Percentiles rank a stretch among this genome's conserved stretches.
These are phyloP conservation scores for Cataglyphis rosenhaueri DNA, from an alignment of 2,888 invertebrate species.

Conservation along the genomic window DNA sequence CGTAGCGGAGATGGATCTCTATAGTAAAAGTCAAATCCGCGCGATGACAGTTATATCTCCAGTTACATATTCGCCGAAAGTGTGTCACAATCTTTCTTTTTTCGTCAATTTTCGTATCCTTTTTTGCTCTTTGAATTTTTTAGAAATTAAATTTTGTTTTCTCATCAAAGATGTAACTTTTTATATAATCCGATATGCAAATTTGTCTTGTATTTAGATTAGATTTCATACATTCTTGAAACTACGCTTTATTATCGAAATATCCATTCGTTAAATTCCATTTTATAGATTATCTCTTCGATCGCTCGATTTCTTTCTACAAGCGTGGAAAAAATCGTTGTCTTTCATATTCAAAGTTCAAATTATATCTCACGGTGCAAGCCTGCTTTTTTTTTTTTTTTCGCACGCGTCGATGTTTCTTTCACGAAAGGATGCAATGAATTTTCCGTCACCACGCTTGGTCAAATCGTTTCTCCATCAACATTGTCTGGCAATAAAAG, in stretches of 20 bases:
- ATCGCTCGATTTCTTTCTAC: slow-evolving; percentile 27
- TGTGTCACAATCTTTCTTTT: slow-evolving; percentile 1
- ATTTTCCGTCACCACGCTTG: slow-evolving; percentile 62
- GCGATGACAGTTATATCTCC: slow-evolving; percentile 34
- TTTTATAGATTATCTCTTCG: slow-evolving; percentile 4
- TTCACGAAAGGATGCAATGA: slow-evolving; percentile 57
- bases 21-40: slow-evolving; percentile 50
- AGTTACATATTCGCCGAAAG: slow-evolving; percentile 34
- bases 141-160: slow-evolving; percentile 24
- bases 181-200: slow-evolving; percentile 27
- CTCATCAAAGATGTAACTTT: slow-evolving; percentile 38
- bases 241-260: background rate
- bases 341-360: background rate
- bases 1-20: slow-evolving; percentile 61
- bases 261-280: slow-evolving; percentile 37
- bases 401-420: slow-evolving; percentile 25
- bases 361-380: slow-evolving; percentile 1
- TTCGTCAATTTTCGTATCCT: background rate
- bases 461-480: slow-evolving; percentile 68
- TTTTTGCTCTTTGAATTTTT: slow-evolving; percentile 4
- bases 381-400: background rate
- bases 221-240: background rate
- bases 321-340: background rate
- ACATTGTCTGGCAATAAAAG: slow-evolving; percentile 75
- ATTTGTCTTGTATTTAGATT: slow-evolving; percentile 28